Conservation (phyloP, 2,888 invertebrate genomes). For the Platerodrilus igneus region DNA sequence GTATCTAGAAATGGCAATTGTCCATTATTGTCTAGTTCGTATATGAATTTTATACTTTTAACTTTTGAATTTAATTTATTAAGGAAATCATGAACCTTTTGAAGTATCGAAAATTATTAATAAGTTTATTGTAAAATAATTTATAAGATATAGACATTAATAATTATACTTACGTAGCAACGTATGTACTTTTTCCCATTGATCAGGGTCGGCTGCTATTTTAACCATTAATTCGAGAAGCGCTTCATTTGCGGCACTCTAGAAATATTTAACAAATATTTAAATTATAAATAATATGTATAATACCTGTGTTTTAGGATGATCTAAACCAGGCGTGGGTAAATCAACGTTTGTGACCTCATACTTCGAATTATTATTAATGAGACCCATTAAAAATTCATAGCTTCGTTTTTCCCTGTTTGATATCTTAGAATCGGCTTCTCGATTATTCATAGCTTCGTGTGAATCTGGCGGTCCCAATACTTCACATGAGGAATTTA, state of each 20-base stretch:
- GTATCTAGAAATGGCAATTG: too few species aligned
- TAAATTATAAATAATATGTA: not conserved
- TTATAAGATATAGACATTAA: too few species aligned
- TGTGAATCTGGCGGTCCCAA: constrained; percentile 43
- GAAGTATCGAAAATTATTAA: too few species aligned
- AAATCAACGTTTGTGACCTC: constrained; percentile 40
- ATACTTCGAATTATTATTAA: constrained; percentile 44
- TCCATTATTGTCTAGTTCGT: too few species aligned
- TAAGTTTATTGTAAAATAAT: too few species aligned
- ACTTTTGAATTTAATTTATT: too few species aligned
- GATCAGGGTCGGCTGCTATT: constrained; percentile 45
- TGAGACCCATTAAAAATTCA: constrained; percentile 45
- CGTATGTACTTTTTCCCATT: constrained; percentile 45
- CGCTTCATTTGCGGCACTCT: constrained; percentile 39
- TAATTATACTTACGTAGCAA: constrained; percentile 46
- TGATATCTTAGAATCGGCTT: constrained; percentile 33
- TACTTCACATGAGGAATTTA: constrained; percentile 22
- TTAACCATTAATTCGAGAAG: constrained; percentile 45
- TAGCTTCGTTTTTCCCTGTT: constrained; percentile 42
- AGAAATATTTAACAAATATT: constrained; percentile 14
- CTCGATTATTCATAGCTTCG: constrained; percentile 47
- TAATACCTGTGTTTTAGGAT: constrained; percentile 12
- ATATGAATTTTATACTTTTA: too few species aligned
- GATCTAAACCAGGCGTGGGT: constrained; percentile 8
- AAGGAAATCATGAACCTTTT: too few species aligned